Conservation (phyloP, 2,113 vertebrate genomes). For the Dissostichus mawsoni region DNA sequence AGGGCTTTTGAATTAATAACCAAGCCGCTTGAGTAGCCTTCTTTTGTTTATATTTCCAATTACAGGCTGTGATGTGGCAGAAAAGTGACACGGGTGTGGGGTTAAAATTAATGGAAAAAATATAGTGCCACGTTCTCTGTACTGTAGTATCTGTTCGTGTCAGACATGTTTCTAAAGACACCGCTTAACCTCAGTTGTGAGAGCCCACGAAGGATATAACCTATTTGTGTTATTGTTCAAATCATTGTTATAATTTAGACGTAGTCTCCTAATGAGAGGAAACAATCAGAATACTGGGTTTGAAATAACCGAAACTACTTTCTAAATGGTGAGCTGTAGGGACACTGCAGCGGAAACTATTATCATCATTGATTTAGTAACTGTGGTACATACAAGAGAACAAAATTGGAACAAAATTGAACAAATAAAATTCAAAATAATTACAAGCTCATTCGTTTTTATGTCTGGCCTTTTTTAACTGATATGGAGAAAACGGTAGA, state of each 20-base stretch:
- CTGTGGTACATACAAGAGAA: neutral
- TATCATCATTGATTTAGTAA: neutral
- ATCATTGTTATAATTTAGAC: neutral
- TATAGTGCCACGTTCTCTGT: neutral
- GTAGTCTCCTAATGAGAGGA: neutral
- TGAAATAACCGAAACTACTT: neutral
- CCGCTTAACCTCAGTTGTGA: neutral
- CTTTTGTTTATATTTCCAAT: conserved; percentile 6
- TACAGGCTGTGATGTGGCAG: conserved; percentile 1
- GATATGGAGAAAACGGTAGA: too few relatives aligned
- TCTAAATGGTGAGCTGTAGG: neutral
- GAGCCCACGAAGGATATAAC: neutral
- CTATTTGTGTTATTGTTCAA: neutral
- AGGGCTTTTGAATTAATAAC: neutral
- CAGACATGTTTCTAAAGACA: neutral
- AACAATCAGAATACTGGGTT: too few relatives aligned
- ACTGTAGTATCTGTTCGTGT: neutral
- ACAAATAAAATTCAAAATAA: neutral
- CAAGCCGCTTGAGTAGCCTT: neutral
- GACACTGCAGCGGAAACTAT: neutral
- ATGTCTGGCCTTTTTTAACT: neutral
- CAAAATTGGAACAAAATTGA: neutral
- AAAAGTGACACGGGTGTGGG: neutral
- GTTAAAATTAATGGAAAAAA: neutral
- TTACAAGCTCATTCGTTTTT: neutral